phyloP scores from a whole-genome alignment of 2,113 vertebrate genomes.

The Gavialis gangeticus region DNA sequence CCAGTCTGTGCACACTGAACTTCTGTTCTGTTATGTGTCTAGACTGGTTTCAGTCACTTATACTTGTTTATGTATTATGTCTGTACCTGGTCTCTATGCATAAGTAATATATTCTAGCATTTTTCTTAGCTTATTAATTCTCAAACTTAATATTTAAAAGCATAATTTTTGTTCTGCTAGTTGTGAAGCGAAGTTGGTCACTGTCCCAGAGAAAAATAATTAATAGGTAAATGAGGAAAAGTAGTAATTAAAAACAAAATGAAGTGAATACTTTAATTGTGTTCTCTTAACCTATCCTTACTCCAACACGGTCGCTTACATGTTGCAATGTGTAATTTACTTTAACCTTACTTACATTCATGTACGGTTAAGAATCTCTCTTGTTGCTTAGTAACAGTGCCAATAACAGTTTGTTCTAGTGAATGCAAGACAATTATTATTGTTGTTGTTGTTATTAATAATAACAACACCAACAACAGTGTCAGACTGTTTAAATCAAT shows the following conservation, averaged over 20 bases:
- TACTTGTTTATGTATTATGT: no score
- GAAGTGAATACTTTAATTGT: not conserved
- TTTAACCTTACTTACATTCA: not conserved
- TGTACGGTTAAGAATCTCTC: constrained; percentile 46
- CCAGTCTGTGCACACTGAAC: no score
- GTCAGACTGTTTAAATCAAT: constrained; percentile 4
- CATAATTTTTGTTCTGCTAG: not conserved
- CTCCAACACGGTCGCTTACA: constrained; percentile 25
- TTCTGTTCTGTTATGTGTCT: no score
- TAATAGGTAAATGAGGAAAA: not conserved
- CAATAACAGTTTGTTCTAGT: constrained; percentile 52
- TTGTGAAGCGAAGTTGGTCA: not conserved
- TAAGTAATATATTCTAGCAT: not conserved
- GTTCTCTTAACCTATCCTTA: not conserved
- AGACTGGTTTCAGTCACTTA: no score
- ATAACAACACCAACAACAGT: not conserved
- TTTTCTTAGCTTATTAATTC: not conserved
- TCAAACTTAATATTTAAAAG: not conserved
- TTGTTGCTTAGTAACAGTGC: constrained; percentile 29
- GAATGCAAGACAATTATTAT: constrained; percentile 12
- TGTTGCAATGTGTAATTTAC: not conserved
- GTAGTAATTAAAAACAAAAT: constrained; percentile 31
- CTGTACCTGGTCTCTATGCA: no score
- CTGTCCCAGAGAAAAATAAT: constrained; percentile 19
- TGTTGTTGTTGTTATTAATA: not conserved